Percentiles rank a stretch among this genome's conserved stretches.
phyloP scores from a whole-genome alignment of 2,113 vertebrate genomes.

The Caloenas nicobarica region DNA sequence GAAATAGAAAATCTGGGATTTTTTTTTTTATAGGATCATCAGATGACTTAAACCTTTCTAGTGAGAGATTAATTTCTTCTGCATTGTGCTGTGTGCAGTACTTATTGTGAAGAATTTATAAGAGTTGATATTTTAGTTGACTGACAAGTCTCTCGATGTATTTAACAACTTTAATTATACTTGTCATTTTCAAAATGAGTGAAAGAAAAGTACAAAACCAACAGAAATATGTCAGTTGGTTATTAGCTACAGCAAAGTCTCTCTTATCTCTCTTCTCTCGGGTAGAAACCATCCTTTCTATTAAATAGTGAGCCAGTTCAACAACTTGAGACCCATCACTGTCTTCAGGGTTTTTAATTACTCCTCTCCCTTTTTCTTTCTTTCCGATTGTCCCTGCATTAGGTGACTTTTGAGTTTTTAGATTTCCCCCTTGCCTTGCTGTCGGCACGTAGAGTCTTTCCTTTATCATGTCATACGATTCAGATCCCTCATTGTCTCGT shows the following conservation, averaged over 20 bases:
- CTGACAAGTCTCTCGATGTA: slow-evolving; percentile 65
- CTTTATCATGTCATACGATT: background rate
- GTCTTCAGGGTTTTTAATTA: slow-evolving; percentile 58
- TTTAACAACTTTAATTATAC: slow-evolving; percentile 75
- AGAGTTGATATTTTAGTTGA: slow-evolving; percentile 65
- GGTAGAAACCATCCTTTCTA: slow-evolving; percentile 55
- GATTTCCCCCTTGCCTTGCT: slow-evolving; percentile 6
- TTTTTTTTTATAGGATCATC: background rate
- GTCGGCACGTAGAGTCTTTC: background rate
- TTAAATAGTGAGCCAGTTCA: slow-evolving; percentile 51
- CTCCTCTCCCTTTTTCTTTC: slow-evolving; percentile 27
- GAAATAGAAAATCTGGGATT: background rate
- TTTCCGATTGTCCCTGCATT: background rate
- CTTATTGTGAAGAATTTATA: slow-evolving; percentile 52
- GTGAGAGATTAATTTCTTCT: slow-evolving; percentile 63
- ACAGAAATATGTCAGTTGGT: slow-evolving; percentile 68
- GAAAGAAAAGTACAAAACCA: slow-evolving; percentile 58
- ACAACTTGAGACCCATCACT: slow-evolving; percentile 54
- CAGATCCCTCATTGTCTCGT: background rate
- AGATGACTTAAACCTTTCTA: slow-evolving; percentile 35
- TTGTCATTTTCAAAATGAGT: slow-evolving; percentile 68
- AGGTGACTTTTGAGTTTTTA: slow-evolving; percentile 12
- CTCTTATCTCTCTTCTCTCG: slow-evolving; percentile 44
- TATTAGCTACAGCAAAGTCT: slow-evolving; percentile 61
- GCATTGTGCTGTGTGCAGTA: slow-evolving; percentile 14